Evolutionary conservation across 2,888 invertebrate species (phyloP), one percentile per base, ranked within the genome.

Genomic region (Seira musarum): DNA sequence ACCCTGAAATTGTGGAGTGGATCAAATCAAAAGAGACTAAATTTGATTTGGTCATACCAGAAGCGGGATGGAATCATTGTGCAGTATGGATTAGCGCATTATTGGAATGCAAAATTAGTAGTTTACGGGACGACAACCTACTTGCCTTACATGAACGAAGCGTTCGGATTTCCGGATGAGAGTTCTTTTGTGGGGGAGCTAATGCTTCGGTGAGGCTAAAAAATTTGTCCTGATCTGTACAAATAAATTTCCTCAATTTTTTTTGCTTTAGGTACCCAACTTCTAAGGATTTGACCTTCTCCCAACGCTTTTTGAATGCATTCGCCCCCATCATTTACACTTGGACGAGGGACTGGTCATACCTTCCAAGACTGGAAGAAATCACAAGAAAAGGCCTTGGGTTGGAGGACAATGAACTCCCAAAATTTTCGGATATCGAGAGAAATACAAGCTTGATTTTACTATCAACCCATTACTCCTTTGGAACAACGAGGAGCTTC

Each of bases 41-140:
- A 19, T 83, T 82, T 71, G 86, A 86, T 65, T 40, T 85, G 1
- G 84, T 86, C 1, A 24, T 86, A 15, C 25, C 84, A 5, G 85
- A 85, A 17, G 57, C 77, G 8, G 21, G 83, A 1, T 66, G 76
- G 8, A 82, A 82, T 49, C 85, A 86, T 8, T 80, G 83, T 67
- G 84, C 67, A 30, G 2, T 67, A 80, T 25, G 85, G 81, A 1
- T 13, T 85, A 22, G 80, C 77, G 0, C 67, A 81, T 15, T 82
- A 76, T 21, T 79, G 57, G 22, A 79, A 82, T 13, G 77, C 84
- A 21, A 76, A 73, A 15, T 63, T 69, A 15, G 57, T 81, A 0
- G n/a, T 83, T 1, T 80, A 80, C 57, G 77, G 78, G 2, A 83
- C 85, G 0, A 74, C 81, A n/a, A 67, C 81, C 3, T 49, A 67